Conservation (phyloP, 2,113 vertebrate species). For the Heterochromis multidens region DNA sequence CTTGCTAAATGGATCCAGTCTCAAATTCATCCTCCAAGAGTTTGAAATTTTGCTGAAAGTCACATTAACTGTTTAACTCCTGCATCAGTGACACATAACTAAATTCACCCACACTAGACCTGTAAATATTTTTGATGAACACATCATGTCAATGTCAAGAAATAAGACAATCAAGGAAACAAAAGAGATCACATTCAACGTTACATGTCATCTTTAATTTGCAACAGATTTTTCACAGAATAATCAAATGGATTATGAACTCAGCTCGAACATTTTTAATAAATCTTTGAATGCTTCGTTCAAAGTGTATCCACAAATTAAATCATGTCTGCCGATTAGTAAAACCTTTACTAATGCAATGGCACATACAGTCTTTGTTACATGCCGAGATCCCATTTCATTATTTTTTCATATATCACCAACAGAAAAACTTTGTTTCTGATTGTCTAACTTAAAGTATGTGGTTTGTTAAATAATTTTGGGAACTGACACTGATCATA, state of each 20-base stretch:
- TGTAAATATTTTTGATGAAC: slow-evolving; percentile 42
- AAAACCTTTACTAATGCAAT: slow-evolving; percentile 63
- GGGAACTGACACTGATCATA: background rate
- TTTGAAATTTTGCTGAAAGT: slow-evolving; percentile 52
- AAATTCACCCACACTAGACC: slow-evolving; percentile 45
- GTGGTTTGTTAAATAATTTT: background rate
- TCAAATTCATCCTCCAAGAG: slow-evolving; percentile 59
- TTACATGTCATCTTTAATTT: slow-evolving; percentile 52
- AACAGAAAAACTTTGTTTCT: slow-evolving; percentile 47
- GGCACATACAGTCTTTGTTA: slow-evolving; percentile 37
- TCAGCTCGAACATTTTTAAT: slow-evolving; percentile 27
- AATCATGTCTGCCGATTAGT: slow-evolving; percentile 55
- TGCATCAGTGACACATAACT: slow-evolving; percentile 57
- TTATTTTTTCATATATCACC: slow-evolving; percentile 56
- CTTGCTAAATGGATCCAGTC: slow-evolving; percentile 66
- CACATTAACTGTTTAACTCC: slow-evolving; percentile 50
- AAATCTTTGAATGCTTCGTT: slow-evolving; percentile 48
- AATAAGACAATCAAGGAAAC: slow-evolving; percentile 59
- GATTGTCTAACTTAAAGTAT: slow-evolving; percentile 50
- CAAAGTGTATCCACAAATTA: slow-evolving; percentile 46
- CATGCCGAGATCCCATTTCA: slow-evolving; percentile 52
- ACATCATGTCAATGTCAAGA: slow-evolving; percentile 39
- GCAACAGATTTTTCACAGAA: background rate
- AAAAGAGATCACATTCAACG: slow-evolving; percentile 46
- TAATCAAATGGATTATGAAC: slow-evolving; percentile 39